Conservation (phyloP, 2,888 invertebrate genomes). For the Drosophila rubida region DNA sequence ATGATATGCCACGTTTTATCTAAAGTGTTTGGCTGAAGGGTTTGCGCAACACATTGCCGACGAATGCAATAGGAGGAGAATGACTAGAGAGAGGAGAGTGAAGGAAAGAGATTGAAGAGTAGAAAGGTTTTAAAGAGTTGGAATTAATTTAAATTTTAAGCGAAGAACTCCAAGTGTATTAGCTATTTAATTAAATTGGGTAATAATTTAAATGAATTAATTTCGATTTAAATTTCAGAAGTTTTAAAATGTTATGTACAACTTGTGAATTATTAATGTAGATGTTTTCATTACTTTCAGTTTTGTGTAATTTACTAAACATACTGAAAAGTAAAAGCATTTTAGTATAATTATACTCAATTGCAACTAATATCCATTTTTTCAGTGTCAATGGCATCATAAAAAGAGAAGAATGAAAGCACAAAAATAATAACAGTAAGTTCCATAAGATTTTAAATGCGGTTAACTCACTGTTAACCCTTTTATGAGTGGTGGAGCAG, state of each 20-base stretch:
- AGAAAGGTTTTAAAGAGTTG: background rate
- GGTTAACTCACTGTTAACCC: conserved; percentile 9
- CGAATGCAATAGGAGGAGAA: background rate
- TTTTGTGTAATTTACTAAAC: too few species aligned
- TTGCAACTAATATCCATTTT: too few species aligned
- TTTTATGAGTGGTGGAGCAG: background rate
- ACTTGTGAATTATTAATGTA: too few species aligned
- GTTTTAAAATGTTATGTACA: too few species aligned
- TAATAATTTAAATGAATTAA: too few species aligned
- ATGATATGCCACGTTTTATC: conserved; percentile 40
- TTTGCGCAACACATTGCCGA: conserved; percentile 13
- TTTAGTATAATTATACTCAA: too few species aligned
- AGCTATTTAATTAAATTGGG: too few species aligned
- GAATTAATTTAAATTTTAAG: background rate
- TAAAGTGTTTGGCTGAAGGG: conserved; percentile 40
- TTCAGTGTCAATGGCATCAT: too few species aligned
- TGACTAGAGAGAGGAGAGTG: background rate
- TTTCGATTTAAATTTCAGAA: too few species aligned
- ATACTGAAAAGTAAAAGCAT: too few species aligned
- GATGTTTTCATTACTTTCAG: too few species aligned
- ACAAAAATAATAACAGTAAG: background rate
- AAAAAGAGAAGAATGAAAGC: background rate
- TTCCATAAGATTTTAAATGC: conserved; percentile 19
- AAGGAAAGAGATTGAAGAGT: background rate
- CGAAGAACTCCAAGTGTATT: background rate